Base-by-base conservation (phyloP, 2,888 invertebrate species). In the Ligdia adustata region DNA sequence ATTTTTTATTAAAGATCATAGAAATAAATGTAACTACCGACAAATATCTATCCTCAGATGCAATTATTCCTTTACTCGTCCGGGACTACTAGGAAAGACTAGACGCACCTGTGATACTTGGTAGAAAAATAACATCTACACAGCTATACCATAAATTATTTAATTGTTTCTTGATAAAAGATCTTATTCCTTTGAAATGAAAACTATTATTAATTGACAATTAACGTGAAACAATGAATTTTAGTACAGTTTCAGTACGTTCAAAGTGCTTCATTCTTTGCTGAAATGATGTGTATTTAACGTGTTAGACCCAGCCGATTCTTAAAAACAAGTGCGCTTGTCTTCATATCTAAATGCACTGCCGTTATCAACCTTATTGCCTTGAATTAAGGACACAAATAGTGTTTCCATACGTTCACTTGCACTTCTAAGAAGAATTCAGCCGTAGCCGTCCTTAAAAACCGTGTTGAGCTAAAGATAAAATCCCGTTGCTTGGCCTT, bases 401-500 rank as follows among this genome's bases (percentile, higher is more conserved):
- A 4, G 15, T 9, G 1, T 29, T 9, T 26, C 14, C 29, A 14
- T 15, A 29, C 39, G 34, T 39, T 34, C 34, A 42, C 46, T 52
- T 42, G 35, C 32, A 43, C 52, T 59, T 47, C 54, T 38, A 27
- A 53, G 56, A 55, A 55, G 55, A 53, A 53, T 52, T 49, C 41
- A 55, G 55, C 49, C 55, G 53, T 55, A 53, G 50, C 58, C 52
- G 49, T 47, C 54, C 51, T 47, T 42, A 43, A 42, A 40, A 42
- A 29, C 48, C 33, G 48, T 42, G 40, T 35, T 47, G 34, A 24
- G 40, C 34, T 40, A 15, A 46, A 39, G 42, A 52, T 50, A 9
- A 28, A 28, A 41, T 62, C 52, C 62, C 62, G 62, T 60, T 62
- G 31, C 9, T 4, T 52, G 58, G 41, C 62, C 60, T 60, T 62